A percentile compares a stretch with the other conserved stretches of the same genome.
Evolutionary conservation across 2,888 invertebrate genomes (phyloP).

Genomic region (Shargacucullia verbasci): DNA sequence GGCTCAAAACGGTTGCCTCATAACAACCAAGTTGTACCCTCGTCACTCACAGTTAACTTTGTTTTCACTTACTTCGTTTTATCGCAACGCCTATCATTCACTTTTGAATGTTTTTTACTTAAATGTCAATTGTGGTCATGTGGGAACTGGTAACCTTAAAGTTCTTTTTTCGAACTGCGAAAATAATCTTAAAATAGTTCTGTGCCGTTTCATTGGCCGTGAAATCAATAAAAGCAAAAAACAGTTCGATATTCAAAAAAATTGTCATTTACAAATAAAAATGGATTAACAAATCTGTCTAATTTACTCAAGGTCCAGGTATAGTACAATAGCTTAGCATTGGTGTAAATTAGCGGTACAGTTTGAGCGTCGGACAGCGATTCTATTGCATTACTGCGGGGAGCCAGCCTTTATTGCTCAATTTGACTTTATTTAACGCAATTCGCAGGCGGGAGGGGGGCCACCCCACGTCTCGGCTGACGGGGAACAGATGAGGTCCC

Average conservation of each 20-base stretch:
- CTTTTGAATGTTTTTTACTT: constrained; percentile 43
- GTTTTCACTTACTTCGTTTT: constrained; percentile 70
- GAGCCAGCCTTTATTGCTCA: constrained; percentile 88
- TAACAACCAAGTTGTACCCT: constrained; percentile 76
- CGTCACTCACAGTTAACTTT: constrained; percentile 77
- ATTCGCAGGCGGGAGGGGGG: constrained; percentile 67
- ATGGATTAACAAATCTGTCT: constrained; percentile 20
- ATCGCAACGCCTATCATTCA: constrained; percentile 40
- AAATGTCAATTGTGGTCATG: constrained; percentile 28
- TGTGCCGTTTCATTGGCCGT: too few relatives aligned
- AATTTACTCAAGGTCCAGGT: constrained; percentile 26
- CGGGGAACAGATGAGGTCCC: constrained; percentile 87
- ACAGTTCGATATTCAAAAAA: too few relatives aligned
- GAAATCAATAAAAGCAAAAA: too few relatives aligned
- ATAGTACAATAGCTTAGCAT: constrained; percentile 51
- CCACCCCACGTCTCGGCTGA: constrained; percentile 72
- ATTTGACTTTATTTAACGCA: constrained; percentile 89
- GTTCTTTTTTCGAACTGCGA: too few relatives aligned
- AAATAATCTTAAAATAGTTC: too few relatives aligned
- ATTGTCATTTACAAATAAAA: constrained; percentile 1
- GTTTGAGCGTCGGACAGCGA: constrained; percentile 72
- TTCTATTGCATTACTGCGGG: constrained; percentile 85
- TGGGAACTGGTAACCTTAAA: constrained; percentile 4
- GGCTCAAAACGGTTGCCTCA: constrained; percentile 75
- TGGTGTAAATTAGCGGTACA: constrained; percentile 80